Conservation (phyloP, 1,140 invertebrate species). For the Nephotettix cincticeps region DNA sequence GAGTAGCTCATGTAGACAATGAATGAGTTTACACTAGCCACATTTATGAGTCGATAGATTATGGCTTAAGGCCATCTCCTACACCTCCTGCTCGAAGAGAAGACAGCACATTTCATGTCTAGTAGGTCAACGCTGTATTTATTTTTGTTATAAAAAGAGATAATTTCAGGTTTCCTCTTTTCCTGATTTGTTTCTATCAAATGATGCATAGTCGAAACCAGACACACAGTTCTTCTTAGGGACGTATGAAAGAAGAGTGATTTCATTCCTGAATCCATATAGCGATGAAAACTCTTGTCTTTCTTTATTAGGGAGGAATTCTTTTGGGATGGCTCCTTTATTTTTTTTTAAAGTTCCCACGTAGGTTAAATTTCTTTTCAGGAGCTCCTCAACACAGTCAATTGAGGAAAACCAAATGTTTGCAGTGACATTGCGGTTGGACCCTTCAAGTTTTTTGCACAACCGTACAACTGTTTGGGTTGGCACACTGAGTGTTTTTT, state of each 20-base stretch:
- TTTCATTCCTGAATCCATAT: constrained; percentile 38
- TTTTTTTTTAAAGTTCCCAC: constrained; percentile 32
- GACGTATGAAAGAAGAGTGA: constrained; percentile 40
- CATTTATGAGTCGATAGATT: constrained; percentile 34
- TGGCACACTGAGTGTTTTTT: constrained; percentile 36
- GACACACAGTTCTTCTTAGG: constrained; percentile 40
- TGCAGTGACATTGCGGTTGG: constrained; percentile 42
- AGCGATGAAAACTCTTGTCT: not conserved
- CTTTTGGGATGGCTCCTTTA: constrained; percentile 47
- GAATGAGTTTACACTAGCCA: constrained; percentile 36
- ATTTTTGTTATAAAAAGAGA: constrained; percentile 21
- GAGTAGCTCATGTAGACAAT: too few relatives aligned
- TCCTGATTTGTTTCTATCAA: constrained; percentile 23
- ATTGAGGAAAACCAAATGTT: constrained; percentile 47
- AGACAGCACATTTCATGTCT: constrained; percentile 32
- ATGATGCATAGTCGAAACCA: constrained; percentile 41
- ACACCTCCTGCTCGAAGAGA: constrained; percentile 41
- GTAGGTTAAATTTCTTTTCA: constrained; percentile 33
- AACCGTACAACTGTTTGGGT: constrained; percentile 43
- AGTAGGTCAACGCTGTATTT: constrained; percentile 13
- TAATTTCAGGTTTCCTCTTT: constrained; percentile 39
- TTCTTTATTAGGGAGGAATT: constrained; percentile 33
- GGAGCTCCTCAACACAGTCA: constrained; percentile 41
- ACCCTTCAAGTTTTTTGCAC: constrained; percentile 39
- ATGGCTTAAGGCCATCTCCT: constrained; percentile 41